These are phyloP conservation scores for Drosophila kanapiae DNA, from an alignment of 1,140 invertebrate genomes.

Conservation along the genomic window DNA sequence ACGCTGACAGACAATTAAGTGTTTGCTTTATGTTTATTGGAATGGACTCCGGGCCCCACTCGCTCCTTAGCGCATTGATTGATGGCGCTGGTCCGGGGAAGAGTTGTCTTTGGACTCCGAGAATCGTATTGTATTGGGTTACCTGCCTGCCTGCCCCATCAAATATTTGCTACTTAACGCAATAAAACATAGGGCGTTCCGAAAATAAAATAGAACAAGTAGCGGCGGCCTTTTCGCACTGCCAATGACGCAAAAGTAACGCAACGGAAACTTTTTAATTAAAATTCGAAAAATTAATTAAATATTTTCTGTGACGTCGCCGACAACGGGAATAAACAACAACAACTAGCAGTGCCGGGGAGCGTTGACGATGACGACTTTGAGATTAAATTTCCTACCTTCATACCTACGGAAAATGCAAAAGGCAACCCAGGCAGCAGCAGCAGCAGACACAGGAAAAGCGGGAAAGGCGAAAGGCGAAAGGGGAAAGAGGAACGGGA, in stretches of 20 bases:
- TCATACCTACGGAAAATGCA: slow-evolving; percentile 79
- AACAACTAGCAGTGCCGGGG: slow-evolving; percentile 6
- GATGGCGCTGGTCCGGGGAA: slow-evolving; percentile 52
- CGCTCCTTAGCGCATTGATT: slow-evolving; percentile 75
- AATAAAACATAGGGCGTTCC: slow-evolving; percentile 61
- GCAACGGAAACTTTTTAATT: slow-evolving; percentile 68
- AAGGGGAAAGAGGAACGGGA: background rate
- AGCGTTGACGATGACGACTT: slow-evolving; percentile 77
- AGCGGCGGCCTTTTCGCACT: slow-evolving; percentile 36
- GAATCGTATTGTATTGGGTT: slow-evolving; percentile 25
- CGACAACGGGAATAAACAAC: slow-evolving; percentile 38
- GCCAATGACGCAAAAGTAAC: slow-evolving; percentile 59
- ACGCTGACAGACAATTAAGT: slow-evolving; percentile 83
- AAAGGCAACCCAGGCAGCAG: slow-evolving; percentile 40
- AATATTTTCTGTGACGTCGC: slow-evolving; percentile 78
- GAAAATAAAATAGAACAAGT: slow-evolving; percentile 53
- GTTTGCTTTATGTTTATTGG: slow-evolving; percentile 83
- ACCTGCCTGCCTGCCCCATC: slow-evolving; percentile 36
- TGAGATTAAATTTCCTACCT: slow-evolving; percentile 80
- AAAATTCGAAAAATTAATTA: slow-evolving; percentile 84
- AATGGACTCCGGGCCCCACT: slow-evolving; percentile 67
- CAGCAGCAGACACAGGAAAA: slow-evolving; percentile 10
- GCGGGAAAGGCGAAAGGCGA: background rate
- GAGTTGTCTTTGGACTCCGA: slow-evolving; percentile 34
- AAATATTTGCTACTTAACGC: slow-evolving; percentile 66